phyloP scores from a whole-genome alignment of 92 coral and sea anemone genomes.

The Porites cylindrica region DNA sequence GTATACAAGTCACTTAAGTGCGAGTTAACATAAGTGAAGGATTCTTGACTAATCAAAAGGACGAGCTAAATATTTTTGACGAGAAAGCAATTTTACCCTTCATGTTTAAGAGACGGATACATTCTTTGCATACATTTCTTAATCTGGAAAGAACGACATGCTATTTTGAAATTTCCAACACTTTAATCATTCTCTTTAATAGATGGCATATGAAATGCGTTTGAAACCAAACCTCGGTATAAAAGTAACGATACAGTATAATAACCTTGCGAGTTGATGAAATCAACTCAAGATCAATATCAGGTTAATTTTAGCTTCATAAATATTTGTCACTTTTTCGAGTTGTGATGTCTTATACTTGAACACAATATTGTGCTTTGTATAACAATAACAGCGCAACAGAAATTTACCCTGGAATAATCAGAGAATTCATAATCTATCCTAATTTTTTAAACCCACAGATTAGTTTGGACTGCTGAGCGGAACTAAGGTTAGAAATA shows the following conservation, averaged over 20 bases:
- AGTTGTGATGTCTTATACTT: not conserved
- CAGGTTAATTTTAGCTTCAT: not conserved
- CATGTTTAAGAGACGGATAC: not conserved
- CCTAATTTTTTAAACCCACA: not conserved
- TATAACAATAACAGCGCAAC: not conserved
- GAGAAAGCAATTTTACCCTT: too few species aligned
- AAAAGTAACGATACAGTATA: not conserved
- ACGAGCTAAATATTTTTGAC: not conserved
- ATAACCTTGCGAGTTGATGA: not conserved
- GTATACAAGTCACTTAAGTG: not conserved
- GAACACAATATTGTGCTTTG: not conserved
- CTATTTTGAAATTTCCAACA: not conserved
- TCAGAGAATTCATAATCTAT: not conserved
- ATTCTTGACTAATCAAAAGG: not conserved
- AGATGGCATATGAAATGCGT: not conserved
- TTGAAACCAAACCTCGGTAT: not conserved
- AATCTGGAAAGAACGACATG: not conserved
- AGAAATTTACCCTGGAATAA: conserved; percentile 1
- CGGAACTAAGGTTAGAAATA: conserved; percentile 21
- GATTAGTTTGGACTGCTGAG: not conserved
- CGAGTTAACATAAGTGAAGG: not conserved
- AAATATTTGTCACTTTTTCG: not conserved
- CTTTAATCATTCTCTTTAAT: not conserved
- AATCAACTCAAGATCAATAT: not conserved
- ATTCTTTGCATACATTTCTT: not conserved